A percentile compares a stretch with the other conserved stretches of the same genome.
phyloP scores from a whole-genome alignment of 2,888 invertebrate species.

The Nemotelus nigrinus region DNA sequence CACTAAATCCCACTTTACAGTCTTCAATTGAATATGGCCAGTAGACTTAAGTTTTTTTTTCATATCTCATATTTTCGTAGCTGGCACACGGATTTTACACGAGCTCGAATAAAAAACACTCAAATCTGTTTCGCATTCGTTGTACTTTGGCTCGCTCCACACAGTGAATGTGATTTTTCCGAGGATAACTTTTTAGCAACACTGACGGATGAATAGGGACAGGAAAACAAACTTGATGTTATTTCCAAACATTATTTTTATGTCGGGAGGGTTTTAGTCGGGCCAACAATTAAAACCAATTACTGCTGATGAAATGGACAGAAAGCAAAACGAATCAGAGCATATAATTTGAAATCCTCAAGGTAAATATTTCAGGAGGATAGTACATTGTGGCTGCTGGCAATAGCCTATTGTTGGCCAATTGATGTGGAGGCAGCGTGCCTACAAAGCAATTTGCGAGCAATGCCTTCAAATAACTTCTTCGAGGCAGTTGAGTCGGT shows the following conservation, averaged over 20 bases:
- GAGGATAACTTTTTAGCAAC: conserved; percentile 31
- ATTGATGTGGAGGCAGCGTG: conserved; percentile 33
- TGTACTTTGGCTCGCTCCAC: background rate
- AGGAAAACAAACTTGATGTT: conserved; percentile 44
- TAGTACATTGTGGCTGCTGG: conserved; percentile 1
- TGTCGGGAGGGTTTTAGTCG: conserved; percentile 8
- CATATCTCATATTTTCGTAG: conserved; percentile 25
- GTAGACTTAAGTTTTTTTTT: background rate
- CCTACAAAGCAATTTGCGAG: conserved; percentile 14
- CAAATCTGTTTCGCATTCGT: background rate
- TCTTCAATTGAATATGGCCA: background rate
- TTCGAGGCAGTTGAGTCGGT: background rate
- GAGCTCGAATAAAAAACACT: conserved; percentile 4
- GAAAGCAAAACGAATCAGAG: conserved; percentile 41
- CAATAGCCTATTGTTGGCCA: conserved; percentile 24
- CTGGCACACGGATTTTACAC: conserved; percentile 18
- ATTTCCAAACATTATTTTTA: conserved; percentile 41
- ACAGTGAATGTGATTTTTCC: background rate
- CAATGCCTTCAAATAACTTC: background rate
- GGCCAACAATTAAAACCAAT: conserved; percentile 44
- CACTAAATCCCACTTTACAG: too few species aligned
- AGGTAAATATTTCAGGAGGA: conserved; percentile 37
- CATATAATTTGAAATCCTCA: conserved; percentile 39
- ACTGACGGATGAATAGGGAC: conserved; percentile 8
- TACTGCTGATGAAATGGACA: conserved; percentile 28